Percentiles rank a stretch among this genome's conserved stretches.
These are phyloP conservation scores for Sphenopsis melanotis DNA, from an alignment of 2,797 vertebrate species.

Conservation along the genomic window DNA sequence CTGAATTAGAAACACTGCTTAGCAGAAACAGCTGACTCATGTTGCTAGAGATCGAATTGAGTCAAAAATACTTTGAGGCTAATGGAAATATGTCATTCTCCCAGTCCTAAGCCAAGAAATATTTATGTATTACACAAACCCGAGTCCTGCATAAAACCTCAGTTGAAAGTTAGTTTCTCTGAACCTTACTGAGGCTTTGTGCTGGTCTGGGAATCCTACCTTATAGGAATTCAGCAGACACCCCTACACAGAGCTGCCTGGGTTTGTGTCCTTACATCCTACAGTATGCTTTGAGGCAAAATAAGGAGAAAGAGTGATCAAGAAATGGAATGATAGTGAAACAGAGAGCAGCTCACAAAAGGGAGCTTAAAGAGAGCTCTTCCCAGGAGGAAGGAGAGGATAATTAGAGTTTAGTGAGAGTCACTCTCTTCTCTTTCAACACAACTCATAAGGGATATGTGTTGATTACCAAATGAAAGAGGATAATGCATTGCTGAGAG, in stretches of 20 bases:
- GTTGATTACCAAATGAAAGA: constrained; percentile 64
- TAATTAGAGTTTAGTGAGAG: constrained; percentile 60
- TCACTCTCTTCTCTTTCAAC: constrained; percentile 42
- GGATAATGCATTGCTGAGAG: constrained; percentile 56
- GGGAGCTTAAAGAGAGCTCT: constrained; percentile 13
- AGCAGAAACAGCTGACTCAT: constrained; percentile 67
- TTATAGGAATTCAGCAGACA: background rate
- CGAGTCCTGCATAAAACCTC: background rate
- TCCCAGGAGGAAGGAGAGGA: constrained; percentile 43
- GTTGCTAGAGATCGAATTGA: background rate
- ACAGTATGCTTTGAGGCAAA: background rate
- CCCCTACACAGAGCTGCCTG: accelerated
- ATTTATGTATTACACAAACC: background rate
- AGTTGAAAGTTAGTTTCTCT: background rate
- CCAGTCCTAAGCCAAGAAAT: background rate
- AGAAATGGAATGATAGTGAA: background rate
- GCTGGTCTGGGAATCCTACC: background rate
- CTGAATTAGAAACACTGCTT: constrained; percentile 61
- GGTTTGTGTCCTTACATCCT: background rate
- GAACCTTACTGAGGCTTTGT: background rate
- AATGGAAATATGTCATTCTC: background rate
- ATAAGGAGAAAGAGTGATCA: background rate
- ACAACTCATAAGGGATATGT: constrained; percentile 50
- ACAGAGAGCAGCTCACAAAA: background rate
- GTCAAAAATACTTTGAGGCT: background rate